Conservation (phyloP, 2,113 vertebrate genomes). For the Cheilinus undulatus region DNA sequence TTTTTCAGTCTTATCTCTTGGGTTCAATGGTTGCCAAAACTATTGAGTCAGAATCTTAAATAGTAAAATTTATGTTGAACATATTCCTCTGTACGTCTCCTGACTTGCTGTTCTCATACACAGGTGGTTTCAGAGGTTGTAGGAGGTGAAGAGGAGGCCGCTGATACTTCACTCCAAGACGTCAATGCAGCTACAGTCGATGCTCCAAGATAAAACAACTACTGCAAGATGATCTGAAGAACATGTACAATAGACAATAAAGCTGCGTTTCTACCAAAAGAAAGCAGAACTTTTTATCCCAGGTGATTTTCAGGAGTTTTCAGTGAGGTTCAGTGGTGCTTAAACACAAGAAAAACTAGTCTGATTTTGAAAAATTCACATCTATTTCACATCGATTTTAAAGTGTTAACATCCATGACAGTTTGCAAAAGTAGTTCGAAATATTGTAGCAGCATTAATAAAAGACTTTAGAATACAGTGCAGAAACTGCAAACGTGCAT, state of each 20-base stretch:
- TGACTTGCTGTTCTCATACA: slow-evolving; percentile 23
- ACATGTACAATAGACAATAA: not conserved
- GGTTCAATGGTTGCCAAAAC: no score
- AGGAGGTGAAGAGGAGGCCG: slow-evolving; percentile 57
- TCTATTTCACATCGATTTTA: no score
- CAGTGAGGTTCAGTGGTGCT: no score
- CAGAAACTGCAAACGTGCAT: no score
- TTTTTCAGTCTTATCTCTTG: not conserved
- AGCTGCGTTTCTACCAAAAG: not conserved
- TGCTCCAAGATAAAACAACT: slow-evolving; percentile 64
- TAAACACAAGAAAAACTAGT: no score
- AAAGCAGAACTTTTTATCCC: not conserved
- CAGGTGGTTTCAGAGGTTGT: slow-evolving; percentile 72
- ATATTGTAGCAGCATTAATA: no score
- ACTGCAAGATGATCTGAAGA: slow-evolving; percentile 4
- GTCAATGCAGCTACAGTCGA: slow-evolving; percentile 30
- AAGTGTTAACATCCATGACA: no score
- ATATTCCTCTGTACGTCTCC: no score
- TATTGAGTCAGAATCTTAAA: not conserved
- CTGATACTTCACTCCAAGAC: slow-evolving; percentile 53
- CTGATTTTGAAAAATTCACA: no score
- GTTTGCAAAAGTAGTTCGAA: no score
- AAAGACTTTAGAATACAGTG: no score
- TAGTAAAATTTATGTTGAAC: not conserved
- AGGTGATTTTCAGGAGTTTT: not conserved